Evolutionary conservation across 2,113 vertebrate species (phyloP), one percentile per base, ranked within the genome.

Genomic region (Alligator mississippiensis): DNA sequence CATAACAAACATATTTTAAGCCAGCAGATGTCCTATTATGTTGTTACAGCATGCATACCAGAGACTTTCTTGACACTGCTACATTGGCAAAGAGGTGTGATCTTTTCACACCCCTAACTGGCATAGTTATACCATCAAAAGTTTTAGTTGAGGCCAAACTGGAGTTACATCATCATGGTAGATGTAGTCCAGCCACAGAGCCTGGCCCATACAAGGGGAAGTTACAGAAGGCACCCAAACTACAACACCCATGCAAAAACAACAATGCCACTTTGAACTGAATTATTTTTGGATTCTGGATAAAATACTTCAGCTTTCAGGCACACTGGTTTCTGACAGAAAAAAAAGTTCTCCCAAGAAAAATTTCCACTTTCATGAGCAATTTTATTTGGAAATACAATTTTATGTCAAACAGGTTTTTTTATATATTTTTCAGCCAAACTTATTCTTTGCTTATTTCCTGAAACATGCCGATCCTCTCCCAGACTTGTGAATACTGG

Each of bases 391-490:
- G 47, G 24, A 47, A 47, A 24, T 13, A 19, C 70, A 74, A 74
- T 24, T 74, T 74, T 11, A 38, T 38, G 68, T 72, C 34, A 38
- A 25, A 24, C 38, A 19, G 38, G 5, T 72, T 72, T 47, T 72
- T 30, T 22, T 13, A 38, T 19, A 72, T 12, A 72, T 7, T 7
- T 74, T 47, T 11, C 16, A 78, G 18, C 1, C 3, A 9, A 0
- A 0, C 22, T 9, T 88, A 21, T 1, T 0, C 28, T 13, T 88
- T 82, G 27, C 15, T 18, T 76, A 6, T 57, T 60, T 81, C 82
- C 38, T 84, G 66, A 57, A 89, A 95, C 90, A 82, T 3, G 34
- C 12, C 82, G 34, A 38, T 30, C 22, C 88, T 47, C 28, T 81
- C 9, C 80, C 77, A 18, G 64, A 13, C 18, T 80, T 82, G 14